These are phyloP conservation scores for Sebastes vulpes DNA, from an alignment of 2,797 vertebrate species.

Conservation along the genomic window DNA sequence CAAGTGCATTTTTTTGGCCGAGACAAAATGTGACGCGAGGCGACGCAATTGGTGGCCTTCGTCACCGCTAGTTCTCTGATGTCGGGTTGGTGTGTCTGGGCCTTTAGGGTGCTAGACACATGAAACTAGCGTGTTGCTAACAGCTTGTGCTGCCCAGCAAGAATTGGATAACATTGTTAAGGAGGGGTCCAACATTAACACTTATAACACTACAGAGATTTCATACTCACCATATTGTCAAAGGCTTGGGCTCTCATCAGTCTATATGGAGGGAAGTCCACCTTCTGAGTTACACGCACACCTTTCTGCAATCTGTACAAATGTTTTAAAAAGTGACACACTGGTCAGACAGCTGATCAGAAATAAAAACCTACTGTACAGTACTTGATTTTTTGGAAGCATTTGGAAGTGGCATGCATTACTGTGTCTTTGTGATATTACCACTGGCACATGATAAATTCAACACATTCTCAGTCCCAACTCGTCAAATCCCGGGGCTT, in stretches of 20 bases:
- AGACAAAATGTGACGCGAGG: no score
- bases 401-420: not conserved
- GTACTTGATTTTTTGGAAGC: not conserved
- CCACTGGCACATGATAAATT: not conserved
- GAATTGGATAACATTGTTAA: no score
- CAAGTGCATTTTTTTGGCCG: no score
- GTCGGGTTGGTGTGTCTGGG: no score
- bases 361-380: not conserved
- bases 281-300: constrained; percentile 87
- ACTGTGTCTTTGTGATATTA: not conserved
- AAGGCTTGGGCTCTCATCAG: constrained; percentile 79
- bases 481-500: not conserved
- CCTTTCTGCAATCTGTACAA: constrained; percentile 88
- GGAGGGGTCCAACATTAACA: no score
- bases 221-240: constrained; percentile 85
- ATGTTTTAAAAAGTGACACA: not conserved
- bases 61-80: no score
- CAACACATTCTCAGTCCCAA: not conserved
- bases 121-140: no score
- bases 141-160: no score
- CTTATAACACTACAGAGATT: not conserved
- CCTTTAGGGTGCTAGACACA: no score
- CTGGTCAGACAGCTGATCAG: not conserved
- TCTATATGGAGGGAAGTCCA: constrained; percentile 86
- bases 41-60: no score